Evolutionary conservation across 2,797 vertebrate genomes (phyloP).

Genomic region (Spea hammondii): DNA sequence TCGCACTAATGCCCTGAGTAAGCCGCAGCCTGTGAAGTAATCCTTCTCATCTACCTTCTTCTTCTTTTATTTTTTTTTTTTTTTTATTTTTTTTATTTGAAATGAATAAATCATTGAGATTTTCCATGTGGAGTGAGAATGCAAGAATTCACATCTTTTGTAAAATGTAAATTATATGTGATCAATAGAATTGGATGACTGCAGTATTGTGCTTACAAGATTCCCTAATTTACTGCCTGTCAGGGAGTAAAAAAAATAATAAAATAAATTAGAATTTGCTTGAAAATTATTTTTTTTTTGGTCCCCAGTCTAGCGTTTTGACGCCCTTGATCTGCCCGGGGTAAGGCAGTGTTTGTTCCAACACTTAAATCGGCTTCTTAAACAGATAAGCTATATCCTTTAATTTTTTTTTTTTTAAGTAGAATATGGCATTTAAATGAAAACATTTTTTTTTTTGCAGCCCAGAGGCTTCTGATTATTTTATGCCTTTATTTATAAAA

Average conservation of each 20-base stretch:
- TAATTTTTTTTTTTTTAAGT: conserved; percentile 53
- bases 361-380: conserved; percentile 55
- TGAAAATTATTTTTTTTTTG: conserved; percentile 57
- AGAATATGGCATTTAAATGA: conserved; percentile 4
- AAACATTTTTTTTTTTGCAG: neutral
- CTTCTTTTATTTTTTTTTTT: conserved; percentile 94
- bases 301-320: conserved; percentile 56
- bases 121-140: conserved; percentile 89
- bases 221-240: conserved; percentile 74
- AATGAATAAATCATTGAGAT: conserved; percentile 99
- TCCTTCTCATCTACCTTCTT: conserved; percentile 97
- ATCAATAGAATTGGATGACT: conserved; percentile 90
- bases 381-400: conserved; percentile 62
- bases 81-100: conserved; percentile 92
- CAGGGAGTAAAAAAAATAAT: conserved; percentile 57
- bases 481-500: conserved; percentile 33
- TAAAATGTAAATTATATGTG: conserved; percentile 94
- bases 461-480: conserved; percentile 1
- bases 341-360: conserved; percentile 49
- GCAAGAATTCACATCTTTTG: conserved; percentile 90
- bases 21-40: conserved; percentile 91
- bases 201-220: conserved; percentile 77
- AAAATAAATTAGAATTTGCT: conserved; percentile 53
- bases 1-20: conserved; percentile 89
- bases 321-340: conserved; percentile 61